Percentiles rank a stretch among this genome's conserved stretches.
Conservation (phyloP, 1,140 invertebrate genomes). For the Magallana angulata region DNA sequence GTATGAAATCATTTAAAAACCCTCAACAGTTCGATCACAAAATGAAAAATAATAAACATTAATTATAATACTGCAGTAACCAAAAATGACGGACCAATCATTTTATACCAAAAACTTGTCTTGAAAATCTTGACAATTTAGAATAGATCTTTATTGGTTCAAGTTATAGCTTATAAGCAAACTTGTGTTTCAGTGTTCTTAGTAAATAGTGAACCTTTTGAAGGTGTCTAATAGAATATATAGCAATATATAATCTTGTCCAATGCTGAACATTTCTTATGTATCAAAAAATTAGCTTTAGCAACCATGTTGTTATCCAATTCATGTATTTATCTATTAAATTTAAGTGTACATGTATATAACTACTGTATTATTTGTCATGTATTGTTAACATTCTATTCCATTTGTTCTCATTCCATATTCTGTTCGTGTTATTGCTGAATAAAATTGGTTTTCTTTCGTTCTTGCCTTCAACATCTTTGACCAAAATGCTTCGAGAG, state of each 20-base stretch:
- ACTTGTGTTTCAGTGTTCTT: not conserved
- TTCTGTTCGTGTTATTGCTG: slow-evolving; percentile 33
- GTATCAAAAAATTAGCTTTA: not conserved
- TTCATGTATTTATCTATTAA: not conserved
- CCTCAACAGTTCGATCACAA: too few species aligned
- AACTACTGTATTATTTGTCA: not conserved
- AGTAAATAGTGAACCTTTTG: not conserved
- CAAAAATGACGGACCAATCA: not conserved
- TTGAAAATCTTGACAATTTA: not conserved
- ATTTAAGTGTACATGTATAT: slow-evolving; percentile 13
- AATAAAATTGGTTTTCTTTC: slow-evolving; percentile 25
- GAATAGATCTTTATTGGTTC: not conserved
- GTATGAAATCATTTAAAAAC: too few species aligned
- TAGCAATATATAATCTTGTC: not conserved
- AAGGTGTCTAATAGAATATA: not conserved
- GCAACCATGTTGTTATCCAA: not conserved
- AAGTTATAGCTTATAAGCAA: slow-evolving; percentile 38
- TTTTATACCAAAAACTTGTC: not conserved
- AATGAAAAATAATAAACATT: too few species aligned
- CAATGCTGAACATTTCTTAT: not conserved
- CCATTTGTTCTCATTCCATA: not conserved
- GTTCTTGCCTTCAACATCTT: not conserved
- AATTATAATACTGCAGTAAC: not conserved
- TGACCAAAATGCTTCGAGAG: not conserved
- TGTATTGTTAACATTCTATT: slow-evolving; percentile 24